Evolutionary conservation across 2,888 invertebrate species (phyloP).

Genomic region (Kuschelorhynchus macadamiae): DNA sequence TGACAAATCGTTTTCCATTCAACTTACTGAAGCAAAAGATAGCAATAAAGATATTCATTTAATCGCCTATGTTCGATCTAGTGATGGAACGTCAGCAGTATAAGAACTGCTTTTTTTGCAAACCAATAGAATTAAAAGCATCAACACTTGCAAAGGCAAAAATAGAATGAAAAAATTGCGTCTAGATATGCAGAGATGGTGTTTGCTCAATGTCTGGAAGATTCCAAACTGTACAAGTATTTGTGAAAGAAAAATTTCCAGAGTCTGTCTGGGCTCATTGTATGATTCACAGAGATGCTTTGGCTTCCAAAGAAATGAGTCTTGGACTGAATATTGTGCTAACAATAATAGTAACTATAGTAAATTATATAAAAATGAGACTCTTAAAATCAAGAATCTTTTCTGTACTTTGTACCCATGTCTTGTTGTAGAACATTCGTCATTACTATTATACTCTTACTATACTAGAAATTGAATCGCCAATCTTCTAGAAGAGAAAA

Average conservation of each 20-base stretch:
- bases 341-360: slow-evolving; percentile 37
- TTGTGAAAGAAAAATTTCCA: slow-evolving; percentile 42
- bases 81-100: background rate
- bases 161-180: slow-evolving; percentile 23
- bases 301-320: slow-evolving; percentile 47
- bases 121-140: background rate
- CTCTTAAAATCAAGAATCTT: slow-evolving; percentile 32
- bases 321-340: slow-evolving; percentile 37
- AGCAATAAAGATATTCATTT: background rate
- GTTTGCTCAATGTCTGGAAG: slow-evolving; percentile 34
- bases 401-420: slow-evolving; percentile 20
- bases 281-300: slow-evolving; percentile 35
- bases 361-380: slow-evolving; percentile 35
- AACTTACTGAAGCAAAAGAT: background rate
- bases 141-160: slow-evolving; percentile 8
- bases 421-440: slow-evolving; percentile 7
- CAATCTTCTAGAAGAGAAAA: background rate
- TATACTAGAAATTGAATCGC: background rate
- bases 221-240: slow-evolving; percentile 35
- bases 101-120: background rate
- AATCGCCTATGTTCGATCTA: slow-evolving; percentile 5
- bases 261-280: slow-evolving; percentile 50
- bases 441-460: slow-evolving; percentile 31
- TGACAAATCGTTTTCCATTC: slow-evolving; percentile 2
- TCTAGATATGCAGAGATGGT: background rate